Conservation (phyloP, 2,888 invertebrate genomes). For the Neoitamus cyanurus region DNA sequence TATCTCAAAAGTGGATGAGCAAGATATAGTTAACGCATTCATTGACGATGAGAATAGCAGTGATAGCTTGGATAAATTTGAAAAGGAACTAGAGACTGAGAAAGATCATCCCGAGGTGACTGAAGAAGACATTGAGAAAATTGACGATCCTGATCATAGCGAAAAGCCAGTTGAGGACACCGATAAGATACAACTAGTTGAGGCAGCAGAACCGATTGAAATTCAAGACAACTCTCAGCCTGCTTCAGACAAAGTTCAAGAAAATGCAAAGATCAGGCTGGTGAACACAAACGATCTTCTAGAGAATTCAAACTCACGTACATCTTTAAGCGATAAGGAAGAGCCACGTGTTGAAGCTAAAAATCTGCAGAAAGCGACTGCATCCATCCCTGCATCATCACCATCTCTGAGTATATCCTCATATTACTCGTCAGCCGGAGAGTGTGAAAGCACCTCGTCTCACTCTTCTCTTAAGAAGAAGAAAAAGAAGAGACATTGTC, state of each 20-base stretch:
- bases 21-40: constrained; percentile 5
- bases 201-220: background rate
- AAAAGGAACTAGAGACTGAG: constrained; percentile 31
- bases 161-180: background rate
- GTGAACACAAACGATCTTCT: background rate
- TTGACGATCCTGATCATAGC: background rate
- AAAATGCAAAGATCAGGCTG: background rate
- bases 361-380: background rate
- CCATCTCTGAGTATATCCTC: constrained; percentile 52
- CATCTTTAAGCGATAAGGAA: background rate
- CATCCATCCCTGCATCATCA: constrained; percentile 47
- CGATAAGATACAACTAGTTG: background rate
- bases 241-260: background rate
- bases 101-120: constrained; percentile 31
- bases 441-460: constrained; percentile 53
- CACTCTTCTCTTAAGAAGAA: constrained; percentile 54
- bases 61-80: constrained; percentile 32
- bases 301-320: background rate
- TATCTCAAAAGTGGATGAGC: background rate
- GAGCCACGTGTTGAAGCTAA: background rate
- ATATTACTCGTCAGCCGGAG: constrained; percentile 54
- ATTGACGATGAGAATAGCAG: constrained; percentile 15
- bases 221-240: background rate
- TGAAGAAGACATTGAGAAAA: constrained; percentile 39
- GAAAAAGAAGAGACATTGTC: constrained; percentile 55